phyloP scores from a whole-genome alignment of 2,797 vertebrate genomes.

The Pogonophryne albipinna region DNA sequence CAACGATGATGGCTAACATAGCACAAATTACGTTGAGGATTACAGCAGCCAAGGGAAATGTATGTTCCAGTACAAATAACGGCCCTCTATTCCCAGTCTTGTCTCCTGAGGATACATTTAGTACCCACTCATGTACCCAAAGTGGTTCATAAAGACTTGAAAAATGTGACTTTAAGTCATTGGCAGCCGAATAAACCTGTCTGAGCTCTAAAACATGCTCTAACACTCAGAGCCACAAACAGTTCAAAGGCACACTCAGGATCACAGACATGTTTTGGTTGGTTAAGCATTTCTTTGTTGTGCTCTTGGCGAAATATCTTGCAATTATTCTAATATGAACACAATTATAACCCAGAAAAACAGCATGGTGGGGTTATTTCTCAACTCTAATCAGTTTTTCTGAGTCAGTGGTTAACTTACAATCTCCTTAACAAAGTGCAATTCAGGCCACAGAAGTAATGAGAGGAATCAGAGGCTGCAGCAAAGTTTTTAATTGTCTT shows the following conservation, averaged over 20 bases:
- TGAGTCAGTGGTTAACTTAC: constrained; percentile 58
- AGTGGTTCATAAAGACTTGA: constrained; percentile 48
- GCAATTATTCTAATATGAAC: constrained; percentile 45
- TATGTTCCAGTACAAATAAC: constrained; percentile 41
- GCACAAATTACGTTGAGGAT: constrained; percentile 47
- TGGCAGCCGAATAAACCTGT: constrained; percentile 44
- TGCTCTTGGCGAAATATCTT: constrained; percentile 29
- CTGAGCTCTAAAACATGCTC: constrained; percentile 31
- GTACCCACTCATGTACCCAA: constrained; percentile 28
- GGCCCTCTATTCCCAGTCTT: constrained; percentile 3
- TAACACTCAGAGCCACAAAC: constrained; percentile 24
- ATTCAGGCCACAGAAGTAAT: constrained; percentile 64
- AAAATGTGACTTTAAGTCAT: constrained; percentile 50
- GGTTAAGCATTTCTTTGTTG: constrained; percentile 28
- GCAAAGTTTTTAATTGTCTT: constrained; percentile 49
- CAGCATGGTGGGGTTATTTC: constrained; percentile 42
- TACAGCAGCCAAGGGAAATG: constrained; percentile 32
- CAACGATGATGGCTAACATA: background rate
- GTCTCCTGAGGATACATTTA: constrained; percentile 49
- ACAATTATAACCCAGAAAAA: constrained; percentile 52
- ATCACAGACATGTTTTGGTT: constrained; percentile 4
- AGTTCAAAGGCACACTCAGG: constrained; percentile 31
- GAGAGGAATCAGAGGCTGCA: constrained; percentile 38
- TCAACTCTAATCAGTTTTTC: constrained; percentile 50
- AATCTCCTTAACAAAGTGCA: constrained; percentile 60